Base-by-base conservation (phyloP, 2,888 invertebrate species). In the Rhogogaster chlorosoma region DNA sequence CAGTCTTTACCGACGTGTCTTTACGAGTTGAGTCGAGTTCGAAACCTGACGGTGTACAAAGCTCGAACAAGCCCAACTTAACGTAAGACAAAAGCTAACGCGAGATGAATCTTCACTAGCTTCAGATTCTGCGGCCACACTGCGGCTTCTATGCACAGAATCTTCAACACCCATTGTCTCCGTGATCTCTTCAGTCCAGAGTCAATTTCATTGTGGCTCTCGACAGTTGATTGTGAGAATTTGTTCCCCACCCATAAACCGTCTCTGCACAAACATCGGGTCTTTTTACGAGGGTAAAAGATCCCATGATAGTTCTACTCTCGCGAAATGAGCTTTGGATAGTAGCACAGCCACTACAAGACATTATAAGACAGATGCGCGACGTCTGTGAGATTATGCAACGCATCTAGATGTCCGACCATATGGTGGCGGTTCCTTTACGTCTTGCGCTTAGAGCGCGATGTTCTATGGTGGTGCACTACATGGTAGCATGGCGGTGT, bases 361-460 rank as follows among this genome's bases (percentile, higher is more conserved):
- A 84, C 85, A 88, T 32, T 32, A 7, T 15, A 88, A 86, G 91
- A 91, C 92, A 92, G 92, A 91, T 92, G 92, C 90, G 91, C 91
- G 92, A 91, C 86, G 86, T 87, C 85, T 70, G 6, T 18, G 85
- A 89, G 90, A 92, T 92, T 92, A 91, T 90, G 92, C 91, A 92
- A 92, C 89, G 70, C 73, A 32, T 36, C 53, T 57, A 88, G 88
- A 83, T 87, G 88, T 83, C 86, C 86, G 88, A 87, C 91, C 92
- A 91, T 91, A 91, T 91, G 92, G 90, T 90, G 89, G 91, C 91
- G 92, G 91, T 89, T 89, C 89, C 91, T 92, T 92, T 92, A 88
- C 89, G 91, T 90, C 90, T 92, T 87, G 87, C 88, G 88, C 88
- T 88, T 91, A 89, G 89, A 88, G 88, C 88, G 87, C 89, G 88